Percentiles rank a stretch among this genome's conserved stretches.
Conservation (phyloP, 2,797 vertebrate genomes). For the Netta rufina region DNA sequence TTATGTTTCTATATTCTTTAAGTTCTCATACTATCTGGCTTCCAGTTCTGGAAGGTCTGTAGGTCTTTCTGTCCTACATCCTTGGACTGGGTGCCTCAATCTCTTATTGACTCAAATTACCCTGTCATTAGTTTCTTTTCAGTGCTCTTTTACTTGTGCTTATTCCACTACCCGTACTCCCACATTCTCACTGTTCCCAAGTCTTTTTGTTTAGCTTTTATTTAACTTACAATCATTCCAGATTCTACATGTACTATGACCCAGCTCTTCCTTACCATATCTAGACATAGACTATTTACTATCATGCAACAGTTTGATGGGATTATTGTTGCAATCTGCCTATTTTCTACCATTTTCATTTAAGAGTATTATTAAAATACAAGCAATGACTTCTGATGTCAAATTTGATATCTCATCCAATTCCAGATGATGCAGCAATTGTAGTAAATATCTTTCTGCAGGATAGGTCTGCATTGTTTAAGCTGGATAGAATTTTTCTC, state of each 20-base stretch:
- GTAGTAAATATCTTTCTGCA: neutral
- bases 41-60: no score
- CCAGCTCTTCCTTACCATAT: neutral
- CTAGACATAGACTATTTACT: neutral
- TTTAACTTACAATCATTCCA: neutral
- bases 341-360: neutral
- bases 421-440: neutral
- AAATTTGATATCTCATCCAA: neutral
- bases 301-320: neutral
- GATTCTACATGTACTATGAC: neutral
- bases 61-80: neutral
- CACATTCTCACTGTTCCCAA: neutral
- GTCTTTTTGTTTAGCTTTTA: neutral
- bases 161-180: neutral
- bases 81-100: neutral
- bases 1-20: no score
- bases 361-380: neutral
- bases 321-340: neutral
- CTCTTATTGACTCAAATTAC: neutral
- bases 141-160: neutral
- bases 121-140: neutral
- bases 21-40: no score
- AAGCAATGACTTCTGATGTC: neutral
- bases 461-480: neutral
- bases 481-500: neutral